A percentile compares a stretch with the other conserved stretches of the same genome.
These are phyloP conservation scores for Spheniscus mendiculus DNA, from an alignment of 2,113 vertebrate species.

Conservation along the genomic window DNA sequence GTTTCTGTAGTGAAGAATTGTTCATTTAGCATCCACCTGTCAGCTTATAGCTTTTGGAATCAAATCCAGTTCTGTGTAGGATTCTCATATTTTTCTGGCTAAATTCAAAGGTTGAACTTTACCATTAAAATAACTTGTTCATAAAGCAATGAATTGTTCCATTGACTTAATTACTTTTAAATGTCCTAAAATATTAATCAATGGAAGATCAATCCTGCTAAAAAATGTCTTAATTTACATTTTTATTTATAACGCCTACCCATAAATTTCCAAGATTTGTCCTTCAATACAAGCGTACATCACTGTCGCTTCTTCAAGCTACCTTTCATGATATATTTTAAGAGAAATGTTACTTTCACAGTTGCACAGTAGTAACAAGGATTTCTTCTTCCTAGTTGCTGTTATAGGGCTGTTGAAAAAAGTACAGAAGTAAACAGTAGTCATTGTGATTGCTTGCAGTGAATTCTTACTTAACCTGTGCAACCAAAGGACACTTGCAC, in stretches of 20 bases:
- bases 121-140: not conserved
- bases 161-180: not conserved
- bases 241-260: not conserved
- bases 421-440: not conserved
- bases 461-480: not conserved
- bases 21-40: not conserved
- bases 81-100: not conserved
- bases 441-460: not conserved
- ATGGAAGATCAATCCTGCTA: not conserved
- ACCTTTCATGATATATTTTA: not conserved
- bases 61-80: not conserved
- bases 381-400: not conserved
- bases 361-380: not conserved
- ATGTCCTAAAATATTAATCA: slow-evolving; percentile 5
- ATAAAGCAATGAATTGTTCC: not conserved
- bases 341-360: not conserved
- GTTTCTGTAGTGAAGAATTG: not conserved
- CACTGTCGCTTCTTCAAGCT: not conserved
- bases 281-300: no score
- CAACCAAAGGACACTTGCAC: not conserved
- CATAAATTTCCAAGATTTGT: not conserved
- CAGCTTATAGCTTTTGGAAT: not conserved
- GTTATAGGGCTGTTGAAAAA: not conserved
- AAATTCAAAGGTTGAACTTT: not conserved
- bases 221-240: not conserved